phyloP scores from a whole-genome alignment of 1,140 invertebrate species.

The Brachionus koreanus region DNA sequence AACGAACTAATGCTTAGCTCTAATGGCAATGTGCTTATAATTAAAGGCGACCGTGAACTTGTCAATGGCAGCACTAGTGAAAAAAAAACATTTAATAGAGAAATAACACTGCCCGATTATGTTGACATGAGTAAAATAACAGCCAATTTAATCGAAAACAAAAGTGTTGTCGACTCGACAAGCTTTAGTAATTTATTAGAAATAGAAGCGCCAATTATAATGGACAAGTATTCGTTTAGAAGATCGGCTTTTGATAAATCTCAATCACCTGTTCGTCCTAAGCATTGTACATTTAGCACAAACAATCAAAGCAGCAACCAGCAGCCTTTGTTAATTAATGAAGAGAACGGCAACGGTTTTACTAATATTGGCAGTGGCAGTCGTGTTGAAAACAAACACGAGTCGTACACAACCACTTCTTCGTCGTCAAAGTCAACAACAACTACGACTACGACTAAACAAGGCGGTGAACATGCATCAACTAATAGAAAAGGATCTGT shows the following conservation, averaged over 20 bases:
- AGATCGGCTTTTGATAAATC: slow-evolving; percentile 24
- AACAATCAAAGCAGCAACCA: no score
- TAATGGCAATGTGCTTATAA: not conserved
- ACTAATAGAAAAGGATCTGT: not conserved
- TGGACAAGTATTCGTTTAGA: slow-evolving; percentile 14
- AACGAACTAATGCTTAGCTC: slow-evolving; percentile 28
- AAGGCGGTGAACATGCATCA: not conserved
- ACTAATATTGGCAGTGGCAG: no score
- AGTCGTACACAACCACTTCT: no score
- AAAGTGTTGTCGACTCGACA: not conserved
- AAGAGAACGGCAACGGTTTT: no score
- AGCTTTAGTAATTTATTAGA: not conserved
- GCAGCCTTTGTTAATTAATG: no score
- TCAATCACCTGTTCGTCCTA: not conserved
- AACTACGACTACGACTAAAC: not conserved
- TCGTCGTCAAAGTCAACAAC: not conserved
- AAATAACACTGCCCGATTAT: slow-evolving; percentile 35
- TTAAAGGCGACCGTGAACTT: slow-evolving; percentile 41
- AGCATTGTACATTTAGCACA: not conserved
- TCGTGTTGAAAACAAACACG: no score
- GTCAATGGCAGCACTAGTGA: not conserved
- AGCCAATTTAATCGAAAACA: not conserved
- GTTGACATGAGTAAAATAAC: not conserved
- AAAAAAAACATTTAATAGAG: slow-evolving; percentile 31
- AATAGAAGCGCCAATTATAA: slow-evolving; percentile 26